Base-by-base conservation (phyloP, 2,888 invertebrate genomes). In the Teleiodes luculella region DNA sequence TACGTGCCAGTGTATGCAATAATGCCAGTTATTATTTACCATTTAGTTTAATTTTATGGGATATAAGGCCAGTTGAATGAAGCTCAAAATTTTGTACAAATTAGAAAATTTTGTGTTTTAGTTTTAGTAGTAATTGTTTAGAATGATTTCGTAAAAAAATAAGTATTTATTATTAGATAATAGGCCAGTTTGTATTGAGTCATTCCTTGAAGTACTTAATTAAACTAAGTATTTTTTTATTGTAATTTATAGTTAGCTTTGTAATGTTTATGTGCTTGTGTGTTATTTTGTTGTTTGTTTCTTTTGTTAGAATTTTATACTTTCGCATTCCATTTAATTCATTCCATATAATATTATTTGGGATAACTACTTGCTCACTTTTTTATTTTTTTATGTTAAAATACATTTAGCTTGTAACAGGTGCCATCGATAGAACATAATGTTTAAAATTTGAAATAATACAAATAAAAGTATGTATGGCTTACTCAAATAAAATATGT, bases 21-120 rank as follows among this genome's bases (percentile, higher is more conserved):
- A 57, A 70, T 67, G 73, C 75, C 74, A 73, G 80, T 80, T 58
- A 57, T 70, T 74, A 54, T 43, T 76, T 78, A 78, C 78, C 76
- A 79, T 71, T 70, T 77, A 80, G 76, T 74, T 74, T 67, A 70
- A 72, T 61, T 69, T 71, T 68, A 76, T 80, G 84, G 87, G 87
- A 86, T 83, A 65, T 61, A 70, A 70, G 88, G 88, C 88, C 88
- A 88, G 88, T 88, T 70, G 64, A 77, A 73, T 63, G 76, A 86
- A 79, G 86, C 87, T 87, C 87, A 84, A 88, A 87, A 86, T 86
- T 77, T 51, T 86, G 86, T 88, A 87, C 86, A 87, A 86, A 86
- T 62, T 66, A 69, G 64, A 62, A 65, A 72, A 66, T 67, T 54
- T 67, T 73, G 68, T 67, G 58, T 60, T 58, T 65, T 67, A n/a